Evolutionary conservation across 2,113 vertebrate species (phyloP).

Genomic region (Cacatua alba): DNA sequence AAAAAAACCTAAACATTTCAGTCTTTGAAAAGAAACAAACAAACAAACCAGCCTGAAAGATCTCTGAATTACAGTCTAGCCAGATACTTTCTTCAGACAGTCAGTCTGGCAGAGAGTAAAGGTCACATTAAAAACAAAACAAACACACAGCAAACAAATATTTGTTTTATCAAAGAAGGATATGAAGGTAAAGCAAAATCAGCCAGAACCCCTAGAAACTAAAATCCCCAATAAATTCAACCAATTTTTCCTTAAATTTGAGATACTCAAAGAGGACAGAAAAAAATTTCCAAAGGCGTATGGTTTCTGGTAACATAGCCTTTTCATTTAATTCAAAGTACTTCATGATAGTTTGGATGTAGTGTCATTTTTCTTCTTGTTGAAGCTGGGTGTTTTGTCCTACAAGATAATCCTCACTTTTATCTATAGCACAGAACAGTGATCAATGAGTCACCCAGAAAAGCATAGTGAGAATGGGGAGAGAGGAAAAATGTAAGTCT

Average conservation of each 20-base stretch:
- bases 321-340: neutral
- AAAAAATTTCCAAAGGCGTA: neutral
- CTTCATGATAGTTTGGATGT: neutral
- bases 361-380: neutral
- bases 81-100: neutral
- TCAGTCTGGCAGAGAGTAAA: neutral
- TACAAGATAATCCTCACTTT: neutral
- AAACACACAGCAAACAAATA: neutral
- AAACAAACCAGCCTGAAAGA: neutral
- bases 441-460: neutral
- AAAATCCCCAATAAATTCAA: neutral
- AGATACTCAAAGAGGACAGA: neutral
- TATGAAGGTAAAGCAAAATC: neutral
- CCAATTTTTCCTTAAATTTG: neutral
- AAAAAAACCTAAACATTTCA: fast-evolving
- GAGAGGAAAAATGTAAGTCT: neutral
- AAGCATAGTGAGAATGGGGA: neutral
- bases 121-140: neutral
- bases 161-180: neutral
- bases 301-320: neutral
- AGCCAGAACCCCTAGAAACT: neutral
- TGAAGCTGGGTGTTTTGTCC: neutral
- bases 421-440: neutral
- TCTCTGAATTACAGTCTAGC: neutral
- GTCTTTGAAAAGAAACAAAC: neutral